Conservation (phyloP, 1,140 invertebrate genomes). For the Brachionus manjavacas region DNA sequence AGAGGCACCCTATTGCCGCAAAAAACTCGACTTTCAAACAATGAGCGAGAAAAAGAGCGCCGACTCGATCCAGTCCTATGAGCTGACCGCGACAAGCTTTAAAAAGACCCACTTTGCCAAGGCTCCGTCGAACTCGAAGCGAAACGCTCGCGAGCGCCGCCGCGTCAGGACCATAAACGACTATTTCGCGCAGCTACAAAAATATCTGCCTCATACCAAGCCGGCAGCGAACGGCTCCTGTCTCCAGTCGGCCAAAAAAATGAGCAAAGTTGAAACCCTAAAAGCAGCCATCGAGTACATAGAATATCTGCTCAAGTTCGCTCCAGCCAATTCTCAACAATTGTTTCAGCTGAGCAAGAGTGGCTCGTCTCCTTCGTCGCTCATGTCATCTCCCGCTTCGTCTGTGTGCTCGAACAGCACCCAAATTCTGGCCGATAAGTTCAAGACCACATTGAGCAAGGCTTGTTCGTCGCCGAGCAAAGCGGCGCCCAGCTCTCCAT, state of each 20-base stretch:
- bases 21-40: not conserved
- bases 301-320: constrained; percentile 19
- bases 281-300: constrained; percentile 41
- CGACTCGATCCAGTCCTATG: not conserved
- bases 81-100: not conserved
- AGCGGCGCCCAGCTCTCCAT: not conserved
- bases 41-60: not conserved
- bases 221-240: not conserved
- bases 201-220: constrained; percentile 27
- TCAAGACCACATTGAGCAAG: not conserved
- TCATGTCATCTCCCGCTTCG: constrained; percentile 11
- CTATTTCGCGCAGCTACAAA: constrained; percentile 37
- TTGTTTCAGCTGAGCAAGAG: not conserved
- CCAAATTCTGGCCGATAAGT: not conserved
- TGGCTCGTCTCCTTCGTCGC: not conserved
- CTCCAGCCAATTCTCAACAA: constrained; percentile 21
- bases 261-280: constrained; percentile 38
- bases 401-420: not conserved
- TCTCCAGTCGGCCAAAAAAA: not conserved
- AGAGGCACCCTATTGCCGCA: not conserved
- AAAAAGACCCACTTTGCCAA: not conserved
- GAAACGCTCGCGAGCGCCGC: constrained; percentile 36
- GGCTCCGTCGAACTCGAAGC: constrained; percentile 27
- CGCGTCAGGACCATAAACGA: constrained; percentile 39
- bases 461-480: not conserved